Evolutionary conservation across 64 coral and sea anemone species (phyloP).

Genomic region (Hydrozoanthus tunicans): DNA sequence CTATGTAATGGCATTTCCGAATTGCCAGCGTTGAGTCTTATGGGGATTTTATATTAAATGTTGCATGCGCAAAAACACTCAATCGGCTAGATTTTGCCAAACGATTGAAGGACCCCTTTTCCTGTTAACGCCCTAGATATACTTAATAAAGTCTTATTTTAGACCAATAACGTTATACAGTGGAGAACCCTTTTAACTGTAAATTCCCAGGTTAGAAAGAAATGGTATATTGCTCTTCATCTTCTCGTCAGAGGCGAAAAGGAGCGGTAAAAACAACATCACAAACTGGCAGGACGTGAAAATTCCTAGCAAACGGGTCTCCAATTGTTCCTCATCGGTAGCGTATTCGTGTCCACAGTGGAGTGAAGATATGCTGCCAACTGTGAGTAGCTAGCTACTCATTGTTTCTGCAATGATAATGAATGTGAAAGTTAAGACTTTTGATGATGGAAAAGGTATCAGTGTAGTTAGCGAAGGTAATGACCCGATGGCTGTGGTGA

Average conservation of each 20-base stretch:
- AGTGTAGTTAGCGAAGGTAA: background rate
- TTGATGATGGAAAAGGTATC: background rate
- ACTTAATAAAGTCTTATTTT: no score
- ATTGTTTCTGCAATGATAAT: background rate
- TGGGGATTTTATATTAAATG: no score
- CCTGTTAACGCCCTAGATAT: no score
- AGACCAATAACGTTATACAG: no score
- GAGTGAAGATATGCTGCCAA: slow-evolving; percentile 19
- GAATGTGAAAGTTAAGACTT: background rate
- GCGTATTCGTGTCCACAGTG: slow-evolving; percentile 35
- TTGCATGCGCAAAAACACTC: no score
- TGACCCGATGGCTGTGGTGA: background rate
- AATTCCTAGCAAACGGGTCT: background rate
- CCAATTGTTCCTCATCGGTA: background rate
- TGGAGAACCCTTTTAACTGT: no score
- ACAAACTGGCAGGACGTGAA: slow-evolving; percentile 38
- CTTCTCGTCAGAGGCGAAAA: slow-evolving; percentile 18
- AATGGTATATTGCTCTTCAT: background rate
- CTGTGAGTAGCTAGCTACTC: background rate
- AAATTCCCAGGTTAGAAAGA: background rate
- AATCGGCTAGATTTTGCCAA: no score
- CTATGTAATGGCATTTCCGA: no score
- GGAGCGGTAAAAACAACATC: slow-evolving; percentile 26
- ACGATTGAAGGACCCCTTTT: no score
- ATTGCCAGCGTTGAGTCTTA: no score